Evolutionary conservation across 92 coral and sea anemone species (phyloP), one percentile per base, ranked within the genome.

Genomic region (Bergia puertoricense): DNA sequence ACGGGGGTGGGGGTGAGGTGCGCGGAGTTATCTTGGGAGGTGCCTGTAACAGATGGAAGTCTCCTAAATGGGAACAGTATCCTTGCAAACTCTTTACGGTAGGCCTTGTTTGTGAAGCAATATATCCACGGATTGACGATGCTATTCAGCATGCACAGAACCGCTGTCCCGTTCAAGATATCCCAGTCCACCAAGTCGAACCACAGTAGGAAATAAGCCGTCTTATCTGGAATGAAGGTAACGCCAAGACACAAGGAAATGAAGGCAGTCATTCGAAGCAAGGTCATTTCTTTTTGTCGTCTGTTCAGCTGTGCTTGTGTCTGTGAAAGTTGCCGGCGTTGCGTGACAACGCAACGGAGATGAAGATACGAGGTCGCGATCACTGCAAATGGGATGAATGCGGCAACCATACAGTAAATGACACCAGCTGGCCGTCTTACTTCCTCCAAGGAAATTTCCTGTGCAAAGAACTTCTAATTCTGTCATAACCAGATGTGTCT

Each of bases 141-240:
- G 22, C 86, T 82, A 41, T 66, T 82, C 5, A 82, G 8, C 77
- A 82, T 66, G n/a, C 86, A 82, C 41, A 82, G 23, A 0, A 44
- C 76, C 18, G 76, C 86, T 44, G 86, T 82, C 13, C 76, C 86
- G 11, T 65, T 66, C 45, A 82, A 43, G 18, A 44, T 23, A 44
- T 82, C 86, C 86, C 86, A 82, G 38, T 46, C 40, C 22, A 82
- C 86, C 41, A 82, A 20, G 41, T 82, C 86, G 18, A 67, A 82
- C 86, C 86, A 82, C 36, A 82, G 48, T 18, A 82, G 48, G 54
- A 82, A 69, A 67, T 82, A 82, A 23, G 76, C 20, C 10, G 66
- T 82, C 43, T 82, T 82, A 42, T 82, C 86, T 41, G 86, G 86
- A 4, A 82, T 82, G 40, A 82, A 66, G 7, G 76, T 23, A 43